Percentiles rank a stretch among this genome's conserved stretches.
Conservation (phyloP, 2,888 invertebrate species). For the Achlya flavicornis region DNA sequence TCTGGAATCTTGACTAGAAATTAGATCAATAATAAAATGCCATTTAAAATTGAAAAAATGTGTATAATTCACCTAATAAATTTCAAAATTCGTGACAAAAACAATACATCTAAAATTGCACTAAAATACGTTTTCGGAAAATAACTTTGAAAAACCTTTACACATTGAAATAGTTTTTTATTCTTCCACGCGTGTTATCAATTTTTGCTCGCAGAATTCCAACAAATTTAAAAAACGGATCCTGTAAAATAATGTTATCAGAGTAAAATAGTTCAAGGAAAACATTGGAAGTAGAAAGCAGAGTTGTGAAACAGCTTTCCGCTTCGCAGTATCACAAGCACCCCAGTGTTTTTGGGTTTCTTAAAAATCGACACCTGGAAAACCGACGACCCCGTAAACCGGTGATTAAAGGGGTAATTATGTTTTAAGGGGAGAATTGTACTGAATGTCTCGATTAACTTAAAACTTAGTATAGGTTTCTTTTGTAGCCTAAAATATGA, state of each 20-base stretch:
- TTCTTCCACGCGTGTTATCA: constrained; percentile 38
- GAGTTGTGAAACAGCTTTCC: too few relatives aligned
- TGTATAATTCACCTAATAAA: constrained; percentile 7
- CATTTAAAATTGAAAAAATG: neutral
- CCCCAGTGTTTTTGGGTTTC: too few relatives aligned
- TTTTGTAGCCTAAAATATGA: too few relatives aligned
- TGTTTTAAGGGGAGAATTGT: too few relatives aligned
- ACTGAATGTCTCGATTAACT: too few relatives aligned
- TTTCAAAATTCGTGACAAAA: constrained; percentile 8
- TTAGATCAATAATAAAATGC: neutral
- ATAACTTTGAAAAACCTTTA: constrained; percentile 17
- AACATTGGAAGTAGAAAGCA: too few relatives aligned
- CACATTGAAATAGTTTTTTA: constrained; percentile 45
- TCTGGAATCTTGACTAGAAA: neutral
- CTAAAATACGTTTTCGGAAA: constrained; percentile 13
- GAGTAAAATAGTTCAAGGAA: neutral
- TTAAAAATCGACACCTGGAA: too few relatives aligned
- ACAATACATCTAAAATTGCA: neutral
- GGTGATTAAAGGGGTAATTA: too few relatives aligned
- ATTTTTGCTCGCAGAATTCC: constrained; percentile 38
- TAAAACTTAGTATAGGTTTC: too few relatives aligned
- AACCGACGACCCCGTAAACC: too few relatives aligned
- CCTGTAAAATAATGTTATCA: constrained; percentile 30
- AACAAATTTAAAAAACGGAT: constrained; percentile 28
- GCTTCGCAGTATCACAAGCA: too few relatives aligned